Conservation (phyloP, 30 jellyfish, hydroid and myxozoan species). For the Rhopilema esculentum region DNA sequence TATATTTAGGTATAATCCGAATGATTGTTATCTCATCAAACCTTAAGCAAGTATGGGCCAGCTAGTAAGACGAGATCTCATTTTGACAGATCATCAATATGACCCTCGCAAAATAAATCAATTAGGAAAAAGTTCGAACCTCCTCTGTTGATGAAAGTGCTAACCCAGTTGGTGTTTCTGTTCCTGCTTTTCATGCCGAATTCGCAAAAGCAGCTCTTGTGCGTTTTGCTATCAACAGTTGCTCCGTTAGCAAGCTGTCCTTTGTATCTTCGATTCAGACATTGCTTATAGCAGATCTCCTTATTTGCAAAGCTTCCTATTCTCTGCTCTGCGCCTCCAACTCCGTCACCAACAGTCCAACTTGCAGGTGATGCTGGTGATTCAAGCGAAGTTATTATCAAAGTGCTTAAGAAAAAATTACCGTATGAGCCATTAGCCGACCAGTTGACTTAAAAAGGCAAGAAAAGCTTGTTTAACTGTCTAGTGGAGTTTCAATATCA, state of each 20-base stretch:
- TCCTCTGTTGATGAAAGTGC: constrained; percentile 60
- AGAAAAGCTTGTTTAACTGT: too few species aligned
- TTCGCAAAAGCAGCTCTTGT: constrained; percentile 46
- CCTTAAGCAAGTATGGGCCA: too few species aligned
- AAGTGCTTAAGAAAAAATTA: too few species aligned
- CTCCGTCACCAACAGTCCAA: constrained; percentile 57
- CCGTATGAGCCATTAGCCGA: too few species aligned
- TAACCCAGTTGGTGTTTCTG: constrained; percentile 35
- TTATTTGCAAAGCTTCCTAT: constrained; percentile 48
- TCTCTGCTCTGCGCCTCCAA: constrained; percentile 52
- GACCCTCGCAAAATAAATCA: not conserved
- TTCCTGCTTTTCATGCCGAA: constrained; percentile 55
- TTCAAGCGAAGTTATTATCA: not conserved
- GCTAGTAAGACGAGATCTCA: too few species aligned
- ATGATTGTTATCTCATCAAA: too few species aligned
- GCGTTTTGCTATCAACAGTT: constrained; percentile 44
- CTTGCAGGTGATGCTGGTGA: constrained; percentile 30
- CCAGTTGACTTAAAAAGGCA: too few species aligned
- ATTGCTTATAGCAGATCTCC: constrained; percentile 45
- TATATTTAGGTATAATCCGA: too few species aligned
- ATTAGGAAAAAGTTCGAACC: not conserved
- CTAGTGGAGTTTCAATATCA: too few species aligned
- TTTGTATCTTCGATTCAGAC: constrained; percentile 9
- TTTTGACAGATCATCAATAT: too few species aligned
- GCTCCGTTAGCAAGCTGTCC: constrained; percentile 64